Conservation (phyloP, 2,888 invertebrate species). For the Caenorhabditis sp. region DNA sequence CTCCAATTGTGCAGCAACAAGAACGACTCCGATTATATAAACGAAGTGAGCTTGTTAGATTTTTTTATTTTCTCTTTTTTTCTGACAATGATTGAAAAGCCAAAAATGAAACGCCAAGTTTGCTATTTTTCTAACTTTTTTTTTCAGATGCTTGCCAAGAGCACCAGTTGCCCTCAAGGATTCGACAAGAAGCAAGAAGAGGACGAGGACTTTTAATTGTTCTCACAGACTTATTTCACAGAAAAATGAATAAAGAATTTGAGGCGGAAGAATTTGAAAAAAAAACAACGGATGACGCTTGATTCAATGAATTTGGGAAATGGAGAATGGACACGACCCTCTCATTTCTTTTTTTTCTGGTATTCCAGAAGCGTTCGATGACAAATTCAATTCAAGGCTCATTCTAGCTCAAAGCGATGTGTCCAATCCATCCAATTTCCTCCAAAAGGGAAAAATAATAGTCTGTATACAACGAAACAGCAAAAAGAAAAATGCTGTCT, state of each 20-base stretch:
- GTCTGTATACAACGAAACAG: background rate
- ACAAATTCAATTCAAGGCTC: slow-evolving; percentile 42
- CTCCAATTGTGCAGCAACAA: slow-evolving; percentile 79
- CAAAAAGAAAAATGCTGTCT: background rate
- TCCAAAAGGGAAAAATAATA: background rate
- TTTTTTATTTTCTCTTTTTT: background rate
- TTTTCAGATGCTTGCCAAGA: slow-evolving; percentile 76
- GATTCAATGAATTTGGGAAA: background rate
- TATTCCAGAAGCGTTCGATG: slow-evolving; percentile 42
- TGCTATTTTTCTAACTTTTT: too few relatives aligned
- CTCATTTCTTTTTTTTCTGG: slow-evolving; percentile 20
- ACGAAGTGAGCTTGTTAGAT: slow-evolving; percentile 43
- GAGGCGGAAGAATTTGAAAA: background rate
- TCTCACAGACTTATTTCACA: too few relatives aligned
- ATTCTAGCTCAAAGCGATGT: background rate
- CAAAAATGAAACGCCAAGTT: too few relatives aligned
- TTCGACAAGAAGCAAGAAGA: slow-evolving; percentile 70
- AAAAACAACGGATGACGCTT: background rate
- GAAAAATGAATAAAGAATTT: too few relatives aligned
- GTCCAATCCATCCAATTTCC: background rate
- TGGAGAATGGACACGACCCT: background rate
- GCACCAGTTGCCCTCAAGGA: slow-evolving; percentile 78
- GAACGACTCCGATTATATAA: slow-evolving; percentile 62
- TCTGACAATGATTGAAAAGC: too few relatives aligned
- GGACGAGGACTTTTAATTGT: slow-evolving; percentile 47